phyloP scores from a whole-genome alignment of 2,797 vertebrate genomes.

The Falco columbarius region DNA sequence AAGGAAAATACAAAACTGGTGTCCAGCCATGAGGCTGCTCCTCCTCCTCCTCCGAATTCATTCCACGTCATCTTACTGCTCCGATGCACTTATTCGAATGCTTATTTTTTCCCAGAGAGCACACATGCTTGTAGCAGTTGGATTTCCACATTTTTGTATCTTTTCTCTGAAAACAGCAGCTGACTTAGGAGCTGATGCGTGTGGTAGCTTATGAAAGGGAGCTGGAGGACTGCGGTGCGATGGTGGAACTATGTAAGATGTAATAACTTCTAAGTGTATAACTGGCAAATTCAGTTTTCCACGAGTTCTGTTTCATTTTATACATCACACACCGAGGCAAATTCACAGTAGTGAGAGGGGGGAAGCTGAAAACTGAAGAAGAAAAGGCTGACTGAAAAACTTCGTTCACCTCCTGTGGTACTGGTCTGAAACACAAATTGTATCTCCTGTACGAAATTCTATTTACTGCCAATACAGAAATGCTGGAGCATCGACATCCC shows the following conservation, averaged over 20 bases:
- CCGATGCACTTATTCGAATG: background rate
- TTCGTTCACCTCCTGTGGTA: background rate
- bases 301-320: background rate
- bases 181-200: background rate
- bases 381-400: background rate
- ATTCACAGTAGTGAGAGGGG: background rate
- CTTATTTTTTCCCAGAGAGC: background rate
- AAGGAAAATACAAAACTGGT: background rate
- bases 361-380: background rate
- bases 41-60: background rate
- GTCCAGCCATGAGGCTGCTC: background rate
- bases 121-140: background rate
- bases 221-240: background rate
- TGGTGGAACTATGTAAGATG: background rate
- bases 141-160: background rate
- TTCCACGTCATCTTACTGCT: background rate
- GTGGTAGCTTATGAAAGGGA: background rate
- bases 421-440: background rate
- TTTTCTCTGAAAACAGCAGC: background rate
- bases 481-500: background rate
- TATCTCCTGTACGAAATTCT: background rate
- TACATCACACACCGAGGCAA: background rate
- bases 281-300: background rate
- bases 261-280: background rate
- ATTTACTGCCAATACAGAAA: background rate